Conservation (phyloP, 1,140 invertebrate genomes). For the Ericerus pela region DNA sequence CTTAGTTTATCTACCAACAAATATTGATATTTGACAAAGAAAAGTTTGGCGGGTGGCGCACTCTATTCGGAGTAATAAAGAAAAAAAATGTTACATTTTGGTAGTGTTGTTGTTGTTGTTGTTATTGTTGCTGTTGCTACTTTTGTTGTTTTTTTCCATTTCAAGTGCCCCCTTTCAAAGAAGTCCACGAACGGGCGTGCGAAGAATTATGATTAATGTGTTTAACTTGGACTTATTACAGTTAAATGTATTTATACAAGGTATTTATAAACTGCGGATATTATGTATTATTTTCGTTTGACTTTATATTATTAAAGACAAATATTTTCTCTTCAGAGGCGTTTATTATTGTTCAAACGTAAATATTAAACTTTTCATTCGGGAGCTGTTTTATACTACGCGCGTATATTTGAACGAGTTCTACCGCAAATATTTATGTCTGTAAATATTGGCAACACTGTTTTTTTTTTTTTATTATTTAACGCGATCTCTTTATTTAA, state of each 20-base stretch:
- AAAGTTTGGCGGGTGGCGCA: background rate
- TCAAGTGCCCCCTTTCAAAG: too few relatives aligned
- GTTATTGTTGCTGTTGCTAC: too few relatives aligned
- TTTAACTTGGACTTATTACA: constrained; percentile 12
- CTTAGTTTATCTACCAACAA: constrained; percentile 9
- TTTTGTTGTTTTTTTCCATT: too few relatives aligned
- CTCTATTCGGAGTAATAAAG: background rate
- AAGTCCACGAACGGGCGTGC: background rate
- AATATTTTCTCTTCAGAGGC: constrained; percentile 7
- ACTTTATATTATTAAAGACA: constrained; percentile 10
- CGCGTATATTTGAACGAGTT: constrained; percentile 3
- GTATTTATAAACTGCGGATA: constrained; percentile 12
- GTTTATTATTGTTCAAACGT: constrained; percentile 7
- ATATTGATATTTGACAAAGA: constrained; percentile 11
- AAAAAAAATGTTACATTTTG: constrained; percentile 5
- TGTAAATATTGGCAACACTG: constrained; percentile 10
- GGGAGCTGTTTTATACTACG: background rate
- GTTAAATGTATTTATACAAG: constrained; percentile 12
- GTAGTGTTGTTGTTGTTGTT: too few relatives aligned
- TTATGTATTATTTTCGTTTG: constrained; percentile 10
- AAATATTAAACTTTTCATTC: constrained; percentile 4
- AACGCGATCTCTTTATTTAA: too few relatives aligned
- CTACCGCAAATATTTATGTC: background rate
- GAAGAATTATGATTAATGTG: constrained; percentile 11
- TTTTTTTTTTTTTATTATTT: background rate